Percentiles rank a stretch among this genome's conserved stretches.
Conservation (phyloP, 2,113 vertebrate species). For the Syngnathus typhle region DNA sequence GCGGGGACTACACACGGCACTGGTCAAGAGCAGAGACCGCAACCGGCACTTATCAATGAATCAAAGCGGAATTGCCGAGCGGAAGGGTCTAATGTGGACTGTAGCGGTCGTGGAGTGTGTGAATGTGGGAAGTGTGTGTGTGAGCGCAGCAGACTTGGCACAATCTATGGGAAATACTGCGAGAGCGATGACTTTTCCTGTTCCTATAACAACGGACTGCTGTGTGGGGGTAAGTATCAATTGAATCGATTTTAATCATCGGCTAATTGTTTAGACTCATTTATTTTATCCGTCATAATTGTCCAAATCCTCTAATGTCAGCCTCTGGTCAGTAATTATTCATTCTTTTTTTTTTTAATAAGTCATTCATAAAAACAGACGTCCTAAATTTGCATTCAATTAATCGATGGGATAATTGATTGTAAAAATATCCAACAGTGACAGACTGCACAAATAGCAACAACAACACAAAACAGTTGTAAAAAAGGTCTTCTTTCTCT, state of each 20-base stretch:
- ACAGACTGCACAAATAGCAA: neutral
- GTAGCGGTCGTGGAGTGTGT: slow-evolving; percentile 83
- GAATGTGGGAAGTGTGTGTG: slow-evolving; percentile 86
- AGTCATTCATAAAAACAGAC: too few species aligned
- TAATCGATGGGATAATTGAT: too few species aligned
- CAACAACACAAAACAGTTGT: neutral
- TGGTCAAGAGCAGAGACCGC: slow-evolving; percentile 22
- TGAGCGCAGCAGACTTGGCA: slow-evolving; percentile 79
- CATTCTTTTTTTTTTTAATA: too few species aligned
- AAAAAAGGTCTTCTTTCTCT: neutral
- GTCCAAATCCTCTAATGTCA: too few species aligned
- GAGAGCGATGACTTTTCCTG: slow-evolving; percentile 95
- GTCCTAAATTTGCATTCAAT: too few species aligned
- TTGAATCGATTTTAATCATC: too few species aligned
- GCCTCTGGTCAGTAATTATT: too few species aligned
- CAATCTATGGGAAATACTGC: slow-evolving; percentile 85
- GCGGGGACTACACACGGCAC: slow-evolving; percentile 28
- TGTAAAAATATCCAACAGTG: too few species aligned
- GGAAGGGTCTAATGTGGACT: slow-evolving; percentile 71
- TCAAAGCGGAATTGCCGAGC: slow-evolving; percentile 52
- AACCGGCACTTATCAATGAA: neutral
- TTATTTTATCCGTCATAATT: too few species aligned
- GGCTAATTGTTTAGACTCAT: too few species aligned
- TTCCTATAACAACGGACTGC: slow-evolving; percentile 74
- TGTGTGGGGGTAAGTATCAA: slow-evolving; percentile 81